Base-by-base conservation (phyloP, 2,113 vertebrate genomes). In the Zingel zingel region DNA sequence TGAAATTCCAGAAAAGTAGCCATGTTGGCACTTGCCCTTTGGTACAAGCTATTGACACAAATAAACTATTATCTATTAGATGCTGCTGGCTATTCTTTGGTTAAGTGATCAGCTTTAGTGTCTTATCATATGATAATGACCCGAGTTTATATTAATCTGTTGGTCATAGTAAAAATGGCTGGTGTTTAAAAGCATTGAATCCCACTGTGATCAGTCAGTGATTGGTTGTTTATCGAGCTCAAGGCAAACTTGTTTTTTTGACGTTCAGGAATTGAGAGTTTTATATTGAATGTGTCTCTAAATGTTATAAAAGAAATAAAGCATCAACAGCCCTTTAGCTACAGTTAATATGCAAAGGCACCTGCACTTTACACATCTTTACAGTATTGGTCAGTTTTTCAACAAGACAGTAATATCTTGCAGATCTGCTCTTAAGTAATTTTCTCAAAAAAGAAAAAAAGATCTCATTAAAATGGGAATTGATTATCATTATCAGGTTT, bases 1-100 rank as follows among this genome's bases (percentile, higher is more conserved):
- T 93, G 91, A 94, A 93, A 93, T 68, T 33, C 13, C 36, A 33
- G 30, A 68, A 80, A 68, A 85, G 79, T 36, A 77, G 82, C 53
- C 77, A 77, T 86, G 93, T 86, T 90, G 85, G 86, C 82, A 76
- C 69, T 91, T 89, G 83, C 70, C 83, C 86, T 93, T 94, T 93
- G 87, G 76, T 80, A 77, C 76, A 12, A 53, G 21, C 57, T 78
- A 58, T 79, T 89, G 74, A 88, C 57, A 73, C 63, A 86, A 65
- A 88, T 83, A 10, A 73, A 74, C 15, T 54, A 12, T 61, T 59
- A 63, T 69, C 75, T 69, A 2, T 54, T 56, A 36, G n/a, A 71
- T 47, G 25, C 48, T 81, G 27, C 62, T 59, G 16, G 59, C 13
- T 69, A 7, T 58, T 56, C 8, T 84, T 70, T 47, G 43, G 75